phyloP scores from a whole-genome alignment of 2,888 invertebrate genomes.

The Cyaniris semiargus region DNA sequence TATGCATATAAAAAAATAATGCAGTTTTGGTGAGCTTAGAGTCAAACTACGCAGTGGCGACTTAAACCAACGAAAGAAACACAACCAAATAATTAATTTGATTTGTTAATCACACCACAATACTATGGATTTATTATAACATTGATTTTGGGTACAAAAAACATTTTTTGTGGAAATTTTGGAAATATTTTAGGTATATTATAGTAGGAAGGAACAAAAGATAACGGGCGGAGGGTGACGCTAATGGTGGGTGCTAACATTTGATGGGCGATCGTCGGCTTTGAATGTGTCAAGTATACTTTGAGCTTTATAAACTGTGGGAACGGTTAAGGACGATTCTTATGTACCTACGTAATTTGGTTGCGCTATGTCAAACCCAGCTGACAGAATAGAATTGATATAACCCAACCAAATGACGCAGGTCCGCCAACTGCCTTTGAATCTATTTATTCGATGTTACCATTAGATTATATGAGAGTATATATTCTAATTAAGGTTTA shows the following conservation, averaged over 20 bases:
- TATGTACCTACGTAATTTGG: background rate
- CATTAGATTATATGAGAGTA: no score
- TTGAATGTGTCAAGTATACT: background rate
- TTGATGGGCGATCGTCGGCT: slow-evolving; percentile 1
- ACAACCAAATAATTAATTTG: background rate
- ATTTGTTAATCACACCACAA: background rate
- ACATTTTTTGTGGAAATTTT: background rate
- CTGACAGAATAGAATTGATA: no score
- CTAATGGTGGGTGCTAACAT: slow-evolving; percentile 13
- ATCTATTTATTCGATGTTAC: no score
- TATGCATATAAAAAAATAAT: no score
- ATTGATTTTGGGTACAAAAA: background rate
- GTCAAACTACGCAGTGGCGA: no score
- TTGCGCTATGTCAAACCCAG: no score
- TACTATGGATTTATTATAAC: background rate
- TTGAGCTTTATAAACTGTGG: background rate
- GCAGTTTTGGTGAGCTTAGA: no score
- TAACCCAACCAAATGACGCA: no score
- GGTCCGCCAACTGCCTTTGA: no score
- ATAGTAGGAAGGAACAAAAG: slow-evolving; percentile 1
- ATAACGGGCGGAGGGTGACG: background rate
- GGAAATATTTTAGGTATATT: background rate
- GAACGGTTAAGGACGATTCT: background rate
- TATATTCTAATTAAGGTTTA: background rate
- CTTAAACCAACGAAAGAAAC: no score